Conservation (phyloP, 2,797 vertebrate genomes). For the Adelosebastes latens region DNA sequence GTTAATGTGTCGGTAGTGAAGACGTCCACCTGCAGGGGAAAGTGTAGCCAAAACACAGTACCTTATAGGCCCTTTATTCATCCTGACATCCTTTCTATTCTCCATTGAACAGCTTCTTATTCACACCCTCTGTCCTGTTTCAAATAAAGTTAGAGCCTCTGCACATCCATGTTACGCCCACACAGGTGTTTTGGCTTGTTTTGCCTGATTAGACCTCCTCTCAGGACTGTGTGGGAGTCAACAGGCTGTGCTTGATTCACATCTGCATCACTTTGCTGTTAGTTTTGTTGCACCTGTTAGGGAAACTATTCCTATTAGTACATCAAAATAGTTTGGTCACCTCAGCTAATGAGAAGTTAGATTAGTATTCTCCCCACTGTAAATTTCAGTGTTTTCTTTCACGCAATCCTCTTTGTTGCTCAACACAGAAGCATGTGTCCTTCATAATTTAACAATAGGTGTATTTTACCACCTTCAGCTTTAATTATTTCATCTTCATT, state of each 20-base stretch:
- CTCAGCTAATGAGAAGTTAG: not conserved
- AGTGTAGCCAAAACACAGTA: not conserved
- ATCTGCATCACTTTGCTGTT: slow-evolving; percentile 31
- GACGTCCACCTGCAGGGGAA: slow-evolving; percentile 5
- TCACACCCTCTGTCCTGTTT: slow-evolving; percentile 31
- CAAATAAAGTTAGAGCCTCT: slow-evolving; percentile 42
- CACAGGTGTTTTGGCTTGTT: slow-evolving; percentile 59
- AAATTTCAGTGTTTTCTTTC: not conserved
- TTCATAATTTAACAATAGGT: not conserved
- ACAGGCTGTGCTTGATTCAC: slow-evolving; percentile 41
- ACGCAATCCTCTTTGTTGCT: not conserved
- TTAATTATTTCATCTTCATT: not conserved
- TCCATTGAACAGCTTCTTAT: slow-evolving; percentile 37
- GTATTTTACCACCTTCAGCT: not conserved
- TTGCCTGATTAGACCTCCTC: slow-evolving; percentile 51
- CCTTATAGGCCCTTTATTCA: not conserved
- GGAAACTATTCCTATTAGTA: not conserved
- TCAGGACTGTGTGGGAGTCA: slow-evolving; percentile 54
- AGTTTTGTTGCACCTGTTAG: slow-evolving; percentile 23
- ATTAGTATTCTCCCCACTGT: not conserved
- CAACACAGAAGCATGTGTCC: not conserved
- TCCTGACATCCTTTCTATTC: slow-evolving; percentile 14
- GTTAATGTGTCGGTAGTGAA: not conserved
- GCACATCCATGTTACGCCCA: slow-evolving; percentile 46
- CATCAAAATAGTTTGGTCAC: not conserved